A percentile compares a stretch with the other conserved stretches of the same genome.
These are phyloP conservation scores for Deladenus siricidicola DNA, from an alignment of 2,888 invertebrate species.

Conservation along the genomic window DNA sequence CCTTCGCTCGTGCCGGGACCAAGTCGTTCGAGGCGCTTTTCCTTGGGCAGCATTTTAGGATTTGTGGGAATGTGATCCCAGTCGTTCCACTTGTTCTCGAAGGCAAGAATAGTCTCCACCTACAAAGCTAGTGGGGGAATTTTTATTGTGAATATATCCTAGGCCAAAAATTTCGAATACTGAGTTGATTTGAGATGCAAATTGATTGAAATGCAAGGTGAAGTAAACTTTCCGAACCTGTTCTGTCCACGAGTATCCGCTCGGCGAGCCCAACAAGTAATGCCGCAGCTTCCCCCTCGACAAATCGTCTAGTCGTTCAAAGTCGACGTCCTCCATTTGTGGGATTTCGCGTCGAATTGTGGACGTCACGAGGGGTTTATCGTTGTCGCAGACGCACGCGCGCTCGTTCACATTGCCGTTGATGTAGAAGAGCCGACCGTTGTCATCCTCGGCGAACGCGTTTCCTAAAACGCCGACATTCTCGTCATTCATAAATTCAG, in stretches of 20 bases:
- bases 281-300: constrained; percentile 49
- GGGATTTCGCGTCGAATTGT: constrained; percentile 46
- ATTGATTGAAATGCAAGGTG: no score
- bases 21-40: constrained; percentile 18
- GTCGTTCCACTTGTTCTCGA: constrained; percentile 32
- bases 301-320: constrained; percentile 45
- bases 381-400: constrained; percentile 45
- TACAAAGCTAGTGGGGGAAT: constrained; percentile 12
- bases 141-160: background rate
- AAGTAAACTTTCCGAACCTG: constrained; percentile 25
- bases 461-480: constrained; percentile 42
- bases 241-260: constrained; percentile 51
- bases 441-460: constrained; percentile 50
- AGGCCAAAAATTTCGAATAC: background rate
- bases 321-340: constrained; percentile 40
- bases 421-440: constrained; percentile 48
- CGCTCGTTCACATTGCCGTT: constrained; percentile 41
- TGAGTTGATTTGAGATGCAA: background rate
- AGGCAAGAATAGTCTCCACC: constrained; percentile 45
- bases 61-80: constrained; percentile 35
- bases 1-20: background rate
- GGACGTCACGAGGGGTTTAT: constrained; percentile 44
- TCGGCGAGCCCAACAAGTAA: constrained; percentile 52
- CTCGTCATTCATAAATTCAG: no score
- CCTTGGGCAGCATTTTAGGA: constrained; percentile 45